Percentiles rank a stretch among this genome's conserved stretches.
phyloP scores from a whole-genome alignment of 2,113 vertebrate genomes.

The Oxyruncus cristatus region DNA sequence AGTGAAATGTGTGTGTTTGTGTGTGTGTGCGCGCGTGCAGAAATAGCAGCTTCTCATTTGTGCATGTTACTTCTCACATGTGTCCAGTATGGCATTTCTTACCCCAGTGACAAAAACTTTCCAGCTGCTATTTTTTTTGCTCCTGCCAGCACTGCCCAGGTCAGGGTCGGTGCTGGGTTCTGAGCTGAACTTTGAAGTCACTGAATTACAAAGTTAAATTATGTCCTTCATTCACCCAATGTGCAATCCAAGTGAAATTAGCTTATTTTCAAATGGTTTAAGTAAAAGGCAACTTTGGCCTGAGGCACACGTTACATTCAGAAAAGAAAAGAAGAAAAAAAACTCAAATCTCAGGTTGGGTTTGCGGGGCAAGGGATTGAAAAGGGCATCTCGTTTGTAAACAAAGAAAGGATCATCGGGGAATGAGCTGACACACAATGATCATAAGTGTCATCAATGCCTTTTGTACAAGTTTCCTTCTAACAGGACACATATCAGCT shows the following conservation, averaged over 20 bases:
- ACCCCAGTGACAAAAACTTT: neutral
- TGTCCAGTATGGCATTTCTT: neutral
- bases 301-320: neutral
- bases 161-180: neutral
- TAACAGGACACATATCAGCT: neutral
- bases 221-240: neutral
- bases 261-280: neutral
- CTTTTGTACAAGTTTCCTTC: neutral
- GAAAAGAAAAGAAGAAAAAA: neutral
- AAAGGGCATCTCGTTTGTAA: slow-evolving; percentile 19
- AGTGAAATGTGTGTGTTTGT: neutral
- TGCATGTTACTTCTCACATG: neutral
- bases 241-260: slow-evolving; percentile 21
- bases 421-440: neutral
- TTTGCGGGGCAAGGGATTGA: neutral
- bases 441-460: neutral
- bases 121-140: slow-evolving; percentile 38
- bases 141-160: neutral
- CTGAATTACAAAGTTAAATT: neutral
- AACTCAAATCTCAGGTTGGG: neutral
- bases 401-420: slow-evolving; percentile 27
- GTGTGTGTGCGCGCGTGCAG: neutral
- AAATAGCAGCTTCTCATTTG: slow-evolving; percentile 5
- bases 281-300: neutral
- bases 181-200: neutral